These are phyloP conservation scores for Stomatorhinus ivindoensis DNA, from an alignment of 2,113 vertebrate species.

Conservation along the genomic window DNA sequence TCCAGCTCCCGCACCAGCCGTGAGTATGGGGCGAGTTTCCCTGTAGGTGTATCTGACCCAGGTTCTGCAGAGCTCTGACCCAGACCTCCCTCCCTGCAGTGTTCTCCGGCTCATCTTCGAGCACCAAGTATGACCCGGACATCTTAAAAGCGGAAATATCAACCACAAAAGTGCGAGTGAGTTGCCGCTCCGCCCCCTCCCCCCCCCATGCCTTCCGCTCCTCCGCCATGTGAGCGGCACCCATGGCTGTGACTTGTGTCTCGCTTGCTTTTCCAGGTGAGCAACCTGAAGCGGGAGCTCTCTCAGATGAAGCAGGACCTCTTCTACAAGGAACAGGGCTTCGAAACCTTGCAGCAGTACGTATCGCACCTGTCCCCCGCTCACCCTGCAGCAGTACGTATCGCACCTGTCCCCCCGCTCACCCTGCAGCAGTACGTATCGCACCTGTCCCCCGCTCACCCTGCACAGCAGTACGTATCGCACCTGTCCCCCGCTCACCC, in stretches of 20 bases:
- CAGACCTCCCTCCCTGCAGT: constrained; percentile 47
- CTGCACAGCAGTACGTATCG: too few relatives aligned
- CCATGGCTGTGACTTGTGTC: background rate
- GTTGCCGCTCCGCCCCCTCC: constrained; percentile 5
- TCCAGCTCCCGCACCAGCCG: constrained; percentile 71
- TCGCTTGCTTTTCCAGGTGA: constrained; percentile 56
- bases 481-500: too few relatives aligned
- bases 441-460: background rate
- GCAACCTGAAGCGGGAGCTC: constrained; percentile 74
- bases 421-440: too few relatives aligned
- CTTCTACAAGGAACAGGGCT: constrained; percentile 75
- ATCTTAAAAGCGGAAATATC: constrained; percentile 81
- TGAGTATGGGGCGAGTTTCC: constrained; percentile 49
- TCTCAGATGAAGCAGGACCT: constrained; percentile 79
- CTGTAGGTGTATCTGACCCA: background rate
- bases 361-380: too few relatives aligned
- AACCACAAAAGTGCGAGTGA: constrained; percentile 76
- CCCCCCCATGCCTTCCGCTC: too few relatives aligned
- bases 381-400: constrained; percentile 71
- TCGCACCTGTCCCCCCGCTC: background rate
- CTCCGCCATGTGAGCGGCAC: background rate
- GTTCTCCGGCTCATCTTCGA: constrained; percentile 76
- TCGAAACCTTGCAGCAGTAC: too few relatives aligned
- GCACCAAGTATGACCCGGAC: constrained; percentile 78
- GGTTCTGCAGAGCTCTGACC: background rate